These are phyloP conservation scores for Clamator glandarius DNA, from an alignment of 2,797 vertebrate species.

Conservation along the genomic window DNA sequence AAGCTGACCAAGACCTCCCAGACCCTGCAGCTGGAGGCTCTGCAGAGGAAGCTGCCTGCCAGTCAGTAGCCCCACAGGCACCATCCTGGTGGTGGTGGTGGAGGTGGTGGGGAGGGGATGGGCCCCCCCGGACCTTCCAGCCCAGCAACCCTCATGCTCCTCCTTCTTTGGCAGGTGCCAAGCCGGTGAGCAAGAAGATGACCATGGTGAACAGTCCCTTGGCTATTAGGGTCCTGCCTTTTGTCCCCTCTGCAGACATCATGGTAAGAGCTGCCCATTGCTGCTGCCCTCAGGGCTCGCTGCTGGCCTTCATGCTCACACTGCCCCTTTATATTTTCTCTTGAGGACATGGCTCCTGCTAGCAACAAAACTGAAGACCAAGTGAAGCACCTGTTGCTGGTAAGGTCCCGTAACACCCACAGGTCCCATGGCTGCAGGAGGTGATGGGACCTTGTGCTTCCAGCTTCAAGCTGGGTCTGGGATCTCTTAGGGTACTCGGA, in stretches of 20 bases:
- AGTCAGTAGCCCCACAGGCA: slow-evolving; percentile 64
- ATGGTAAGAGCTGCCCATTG: slow-evolving; percentile 15
- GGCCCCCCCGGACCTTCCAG: no score
- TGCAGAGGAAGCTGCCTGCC: slow-evolving; percentile 71
- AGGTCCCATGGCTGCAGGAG: fast-evolving
- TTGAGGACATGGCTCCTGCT: slow-evolving; percentile 33
- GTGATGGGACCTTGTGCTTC: background rate
- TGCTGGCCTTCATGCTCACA: fast-evolving
- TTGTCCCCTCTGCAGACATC: background rate
- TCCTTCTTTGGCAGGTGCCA: slow-evolving; percentile 43
- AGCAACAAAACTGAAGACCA: slow-evolving; percentile 83
- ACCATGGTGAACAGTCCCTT: slow-evolving; percentile 75
- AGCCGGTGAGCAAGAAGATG: slow-evolving; percentile 63
- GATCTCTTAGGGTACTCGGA: background rate
- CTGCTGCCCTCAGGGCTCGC: background rate
- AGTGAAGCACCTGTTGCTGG: slow-evolving; percentile 85
- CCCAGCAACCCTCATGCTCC: background rate
- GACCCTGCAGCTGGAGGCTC: slow-evolving; percentile 79
- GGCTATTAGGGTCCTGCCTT: slow-evolving; percentile 41
- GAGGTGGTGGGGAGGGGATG: background rate
- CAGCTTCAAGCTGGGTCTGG: background rate
- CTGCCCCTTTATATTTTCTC: background rate
- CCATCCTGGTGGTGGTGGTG: no score
- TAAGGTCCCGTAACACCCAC: slow-evolving; percentile 20
- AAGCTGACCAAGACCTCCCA: slow-evolving; percentile 79